Base-by-base conservation (phyloP, 1,140 invertebrate genomes). In the Bombus turneri region DNA sequence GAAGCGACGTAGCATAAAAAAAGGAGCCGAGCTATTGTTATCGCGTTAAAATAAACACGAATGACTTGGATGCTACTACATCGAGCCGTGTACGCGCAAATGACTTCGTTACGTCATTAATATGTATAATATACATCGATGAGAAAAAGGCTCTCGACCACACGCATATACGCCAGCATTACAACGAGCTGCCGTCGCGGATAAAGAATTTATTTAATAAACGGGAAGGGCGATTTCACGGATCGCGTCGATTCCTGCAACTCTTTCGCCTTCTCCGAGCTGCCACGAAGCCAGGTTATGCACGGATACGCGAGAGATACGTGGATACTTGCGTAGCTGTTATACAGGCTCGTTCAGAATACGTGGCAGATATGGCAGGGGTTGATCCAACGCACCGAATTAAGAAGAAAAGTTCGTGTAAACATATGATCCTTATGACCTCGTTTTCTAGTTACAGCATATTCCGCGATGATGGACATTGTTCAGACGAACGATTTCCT, bases 41-140 rank as follows among this genome's bases (percentile, higher is more conserved):
- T 62, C 83, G 83, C 76, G 83, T 84, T 84, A 80, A 84, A 84
- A 84, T 84, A 84, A 68, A 68, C 81, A 53, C 66, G 75, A 84
- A 75, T 75, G 39, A 75, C 57, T 82, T 66, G 71, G 57, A 75
- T 25, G 57, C 79, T 57, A 41, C 59, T 59, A 37, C 39, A 64
- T 39, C 15, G 12, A 43, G 77, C 25, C 9, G 12, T 59, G 82
- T 53, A 84, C 82, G 83, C 83, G 66, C 83, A 47, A 72, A 9
- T 53, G 83, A 18, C 39, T 72, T 13, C 25, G 83, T 84, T 84
- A 72, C 83, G 83, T 84, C 76, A 84, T 34, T 22, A 41, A 57
- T 68, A 43, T 25, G n/a, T 31, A 39, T 37, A 43, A 37, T 15
- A n/a, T 8, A 31, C 34, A 15, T 37, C 15, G 75, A 39, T 5